Evolutionary conservation across 2,797 vertebrate species (phyloP), one percentile per base, ranked within the genome.

Genomic region (Diglossa cyanea): DNA sequence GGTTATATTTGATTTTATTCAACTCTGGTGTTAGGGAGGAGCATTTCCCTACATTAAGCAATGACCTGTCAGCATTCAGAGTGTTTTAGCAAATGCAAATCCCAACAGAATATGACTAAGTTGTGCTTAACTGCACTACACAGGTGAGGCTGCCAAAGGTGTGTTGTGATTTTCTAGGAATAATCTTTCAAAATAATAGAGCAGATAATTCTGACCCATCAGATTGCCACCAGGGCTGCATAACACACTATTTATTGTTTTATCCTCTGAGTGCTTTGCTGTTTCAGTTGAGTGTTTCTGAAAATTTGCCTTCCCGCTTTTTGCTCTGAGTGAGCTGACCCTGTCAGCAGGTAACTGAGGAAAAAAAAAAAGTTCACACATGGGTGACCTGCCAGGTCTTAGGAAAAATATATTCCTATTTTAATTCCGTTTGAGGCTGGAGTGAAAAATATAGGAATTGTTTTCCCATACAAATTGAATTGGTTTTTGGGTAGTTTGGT

Each of bases 191-290:
- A 14, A 83, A 65, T 40, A 57, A 26, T 10, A 58, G 6, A 50
- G 23, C 20, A 74, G 50, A 61, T 45, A 73, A 80, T 66, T 66
- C 57, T 80, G 10, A 35, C 20, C 19, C 20, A 24, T 66, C 53
- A 18, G 40, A 51, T 26, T 33, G 19, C 7, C 24, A 40, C 14
- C 6, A 31, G 11, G 11, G 24, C 28, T 88, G 50, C 13, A 19
- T 63, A 55, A 39, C 1, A 11, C 30, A 16, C 14, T 11, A 0
- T 68, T 70, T 50, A 60, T 74, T 62, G 7, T 83, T 47, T 62
- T 75, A 25, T 31, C 5, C 9, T 71, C 28, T 47, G 31, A 4
- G 11, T 47, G 13, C 40, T 55, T 74, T 0, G 0, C 21, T 79
- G 23, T 62, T 47, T 74, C 20, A 17, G 2, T 48, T 66, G 37